phyloP scores from a whole-genome alignment of 1,140 invertebrate genomes.

The Neodiprion fabricii region DNA sequence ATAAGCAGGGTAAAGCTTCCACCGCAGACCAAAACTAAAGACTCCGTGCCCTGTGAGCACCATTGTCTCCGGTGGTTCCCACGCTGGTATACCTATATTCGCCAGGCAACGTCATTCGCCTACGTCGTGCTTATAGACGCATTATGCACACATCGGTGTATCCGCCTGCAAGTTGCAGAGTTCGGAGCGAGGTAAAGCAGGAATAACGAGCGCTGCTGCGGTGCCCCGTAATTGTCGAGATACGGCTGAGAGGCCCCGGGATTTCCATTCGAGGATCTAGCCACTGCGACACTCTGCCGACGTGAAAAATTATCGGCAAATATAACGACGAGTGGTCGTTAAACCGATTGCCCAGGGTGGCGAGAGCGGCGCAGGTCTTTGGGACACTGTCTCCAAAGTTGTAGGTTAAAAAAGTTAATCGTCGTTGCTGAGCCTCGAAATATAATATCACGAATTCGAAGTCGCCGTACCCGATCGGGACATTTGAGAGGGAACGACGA shows the following conservation, averaged over 20 bases:
- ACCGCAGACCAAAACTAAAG: neutral
- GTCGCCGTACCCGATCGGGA: too few relatives aligned
- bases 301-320: too few relatives aligned
- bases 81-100: neutral
- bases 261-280: too few relatives aligned
- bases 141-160: neutral
- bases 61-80: slow-evolving; percentile 1
- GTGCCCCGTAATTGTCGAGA: slow-evolving; percentile 3
- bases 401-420: too few relatives aligned
- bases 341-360: too few relatives aligned
- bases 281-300: too few relatives aligned
- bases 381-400: too few relatives aligned
- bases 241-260: neutral
- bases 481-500: too few relatives aligned
- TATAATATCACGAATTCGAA: too few relatives aligned
- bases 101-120: neutral
- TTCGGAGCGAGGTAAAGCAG: neutral
- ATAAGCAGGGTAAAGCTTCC: neutral
- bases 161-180: neutral
- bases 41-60: neutral
- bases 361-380: too few relatives aligned
- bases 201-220: neutral
- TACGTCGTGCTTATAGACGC: neutral
- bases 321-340: too few relatives aligned
- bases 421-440: too few relatives aligned